phyloP scores from a whole-genome alignment of 2,113 vertebrate species.

The Todiramphus chloris region DNA sequence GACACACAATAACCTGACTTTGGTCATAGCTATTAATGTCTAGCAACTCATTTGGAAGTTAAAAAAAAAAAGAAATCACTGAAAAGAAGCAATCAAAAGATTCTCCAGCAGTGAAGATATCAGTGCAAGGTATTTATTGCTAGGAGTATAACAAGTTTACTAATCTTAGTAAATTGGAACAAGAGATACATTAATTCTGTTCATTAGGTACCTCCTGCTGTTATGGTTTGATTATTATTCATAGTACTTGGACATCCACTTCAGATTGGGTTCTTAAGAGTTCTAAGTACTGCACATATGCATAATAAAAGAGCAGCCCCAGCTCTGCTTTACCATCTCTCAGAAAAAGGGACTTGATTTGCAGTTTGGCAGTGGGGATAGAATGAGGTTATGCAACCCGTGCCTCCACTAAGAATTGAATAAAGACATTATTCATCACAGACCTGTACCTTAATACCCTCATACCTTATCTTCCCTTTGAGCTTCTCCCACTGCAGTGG shows the following conservation, averaged over 20 bases:
- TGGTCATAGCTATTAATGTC: background rate
- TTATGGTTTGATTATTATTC: constrained; percentile 40
- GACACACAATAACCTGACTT: background rate
- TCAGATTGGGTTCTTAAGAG: constrained; percentile 26
- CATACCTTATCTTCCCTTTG: background rate
- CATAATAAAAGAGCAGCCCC: constrained; percentile 5
- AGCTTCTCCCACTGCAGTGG: background rate
- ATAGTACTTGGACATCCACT: constrained; percentile 31
- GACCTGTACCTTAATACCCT: background rate
- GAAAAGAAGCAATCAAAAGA: constrained; percentile 2
- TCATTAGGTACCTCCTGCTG: constrained; percentile 58
- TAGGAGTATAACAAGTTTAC: constrained; percentile 32
- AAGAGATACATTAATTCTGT: constrained; percentile 37
- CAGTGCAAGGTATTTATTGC: background rate
- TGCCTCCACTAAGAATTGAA: background rate
- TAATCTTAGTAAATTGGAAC: constrained; percentile 36
- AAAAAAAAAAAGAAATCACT: background rate
- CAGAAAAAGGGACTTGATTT: background rate
- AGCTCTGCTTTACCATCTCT: background rate
- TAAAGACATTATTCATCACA: background rate
- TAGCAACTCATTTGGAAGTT: background rate
- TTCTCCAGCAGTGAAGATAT: background rate
- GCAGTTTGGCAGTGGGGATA: background rate
- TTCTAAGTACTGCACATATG: constrained; percentile 8
- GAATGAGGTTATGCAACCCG: background rate